Base-by-base conservation (phyloP, 2,797 vertebrate species). In the Acrossocheilus wenchowensis region DNA sequence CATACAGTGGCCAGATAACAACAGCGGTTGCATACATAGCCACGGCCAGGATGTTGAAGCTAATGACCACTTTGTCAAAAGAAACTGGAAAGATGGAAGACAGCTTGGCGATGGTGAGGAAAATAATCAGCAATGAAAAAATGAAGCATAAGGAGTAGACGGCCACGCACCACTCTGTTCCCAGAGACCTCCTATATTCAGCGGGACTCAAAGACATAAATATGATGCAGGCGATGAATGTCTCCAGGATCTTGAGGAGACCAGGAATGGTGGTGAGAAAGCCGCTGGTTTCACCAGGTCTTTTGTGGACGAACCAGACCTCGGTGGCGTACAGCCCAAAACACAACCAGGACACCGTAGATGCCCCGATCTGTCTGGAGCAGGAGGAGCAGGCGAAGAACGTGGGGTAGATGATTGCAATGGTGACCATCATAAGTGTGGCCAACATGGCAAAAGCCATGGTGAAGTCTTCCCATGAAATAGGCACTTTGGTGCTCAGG, bases 401-500 rank as follows among this genome's bases (percentile, higher is more conserved):
- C 60, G 87, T 79, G 0, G 97, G 96, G 91, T 96, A 98, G 45
- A 98, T 92, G 87, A 97, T 91, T 0, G 96, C 96, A 66, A 93
- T 91, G 0, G 95, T 92, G 64, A 97, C 92, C 89, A 95, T 90
- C 96, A 98, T 95, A 82, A 98, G 90, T 0, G 94, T 48, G 0
- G 96, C 96, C 92, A 97, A 88, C 96, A 97, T 96, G 89, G 96
- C 93, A 82, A 96, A 97, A 19, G 96, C 95, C 0, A 94, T 91
- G 0, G 95, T 97, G 93, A 97, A 97, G 92, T 97, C 97, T 0
- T 94, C 93, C 97, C 97, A 98, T 89, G 97, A 97, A 82, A 97
- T 93, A 0, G 95, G 96, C 88, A 97, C 48, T 73, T 87, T 91
- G 0, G 45, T 4, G 19, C 69, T 88, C 83, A 97, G 72, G 68